Conservation (phyloP, 2,113 vertebrate genomes). For the Eulemur macaco region DNA sequence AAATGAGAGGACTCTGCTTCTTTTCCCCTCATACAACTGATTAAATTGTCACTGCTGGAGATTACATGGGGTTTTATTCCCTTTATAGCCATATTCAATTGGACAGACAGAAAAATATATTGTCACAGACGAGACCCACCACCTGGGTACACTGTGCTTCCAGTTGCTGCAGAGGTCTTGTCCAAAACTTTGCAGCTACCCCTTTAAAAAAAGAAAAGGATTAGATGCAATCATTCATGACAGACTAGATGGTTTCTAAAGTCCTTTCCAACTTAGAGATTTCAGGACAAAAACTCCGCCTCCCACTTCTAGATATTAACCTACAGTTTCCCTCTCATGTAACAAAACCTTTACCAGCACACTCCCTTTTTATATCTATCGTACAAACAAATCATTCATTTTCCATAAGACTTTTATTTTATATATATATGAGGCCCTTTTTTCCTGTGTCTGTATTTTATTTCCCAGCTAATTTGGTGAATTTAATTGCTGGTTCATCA, state of each 20-base stretch:
- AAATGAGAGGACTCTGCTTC: slow-evolving; percentile 69
- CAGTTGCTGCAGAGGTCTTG: slow-evolving; percentile 61
- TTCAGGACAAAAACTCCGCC: slow-evolving; percentile 15
- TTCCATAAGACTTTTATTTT: background rate
- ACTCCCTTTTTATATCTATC: background rate
- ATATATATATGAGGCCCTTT: background rate
- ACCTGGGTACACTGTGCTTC: slow-evolving; percentile 65
- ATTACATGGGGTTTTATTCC: slow-evolving; percentile 78
- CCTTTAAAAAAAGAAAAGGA: slow-evolving; percentile 62
- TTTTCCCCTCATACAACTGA: slow-evolving; percentile 56
- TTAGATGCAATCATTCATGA: slow-evolving; percentile 61
- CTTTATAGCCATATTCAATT: slow-evolving; percentile 76
- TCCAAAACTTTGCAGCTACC: slow-evolving; percentile 75
- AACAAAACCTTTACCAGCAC: background rate
- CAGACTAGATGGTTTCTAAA: background rate
- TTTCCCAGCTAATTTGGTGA: background rate
- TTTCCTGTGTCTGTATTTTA: background rate
- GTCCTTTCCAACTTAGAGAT: slow-evolving; percentile 48
- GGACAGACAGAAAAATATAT: slow-evolving; percentile 73
- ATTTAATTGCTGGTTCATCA: slow-evolving; percentile 43
- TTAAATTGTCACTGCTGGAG: slow-evolving; percentile 80
- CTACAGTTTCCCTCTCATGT: background rate
- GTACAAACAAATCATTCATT: background rate
- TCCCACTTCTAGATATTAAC: background rate
- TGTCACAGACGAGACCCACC: slow-evolving; percentile 69